phyloP scores from a whole-genome alignment of 2,888 invertebrate genomes.

The Lumbricus terrestris region DNA sequence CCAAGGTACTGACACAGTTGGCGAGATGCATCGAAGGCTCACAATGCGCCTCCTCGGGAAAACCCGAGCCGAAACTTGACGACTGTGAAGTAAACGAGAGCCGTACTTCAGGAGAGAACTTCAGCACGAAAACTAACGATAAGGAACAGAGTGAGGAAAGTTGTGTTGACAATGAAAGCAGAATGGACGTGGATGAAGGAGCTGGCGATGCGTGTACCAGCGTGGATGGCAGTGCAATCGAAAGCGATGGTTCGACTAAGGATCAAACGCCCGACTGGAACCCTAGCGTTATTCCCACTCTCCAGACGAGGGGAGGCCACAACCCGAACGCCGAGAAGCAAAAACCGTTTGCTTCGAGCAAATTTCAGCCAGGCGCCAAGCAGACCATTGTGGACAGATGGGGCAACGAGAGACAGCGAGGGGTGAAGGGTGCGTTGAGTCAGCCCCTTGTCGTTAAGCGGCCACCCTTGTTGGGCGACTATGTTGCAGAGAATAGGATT shows the following conservation, averaged over 20 bases:
- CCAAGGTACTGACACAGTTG: not conserved
- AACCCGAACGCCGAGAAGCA: not conserved
- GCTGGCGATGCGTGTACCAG: not conserved
- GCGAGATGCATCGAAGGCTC: not conserved
- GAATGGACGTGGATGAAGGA: not conserved
- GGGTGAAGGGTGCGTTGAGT: not conserved
- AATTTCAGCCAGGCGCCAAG: not conserved
- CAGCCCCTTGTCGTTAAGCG: not conserved
- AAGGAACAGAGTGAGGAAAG: not conserved
- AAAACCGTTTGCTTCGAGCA: not conserved
- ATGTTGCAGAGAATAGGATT: not conserved
- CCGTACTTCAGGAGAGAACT: not conserved
- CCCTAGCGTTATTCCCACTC: not conserved
- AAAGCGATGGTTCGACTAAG: not conserved
- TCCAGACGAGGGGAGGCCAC: not conserved
- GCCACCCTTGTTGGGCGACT: not conserved
- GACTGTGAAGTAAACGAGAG: not conserved
- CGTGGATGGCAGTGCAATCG: not conserved
- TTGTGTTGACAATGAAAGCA: not conserved
- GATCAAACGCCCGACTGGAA: not conserved
- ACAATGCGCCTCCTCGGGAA: not conserved
- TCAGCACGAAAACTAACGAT: not conserved
- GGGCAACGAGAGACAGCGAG: not conserved
- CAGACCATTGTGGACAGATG: not conserved
- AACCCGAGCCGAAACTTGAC: not conserved